phyloP scores from a whole-genome alignment of 2,797 vertebrate genomes.

The Sphaeramia orbicularis region DNA sequence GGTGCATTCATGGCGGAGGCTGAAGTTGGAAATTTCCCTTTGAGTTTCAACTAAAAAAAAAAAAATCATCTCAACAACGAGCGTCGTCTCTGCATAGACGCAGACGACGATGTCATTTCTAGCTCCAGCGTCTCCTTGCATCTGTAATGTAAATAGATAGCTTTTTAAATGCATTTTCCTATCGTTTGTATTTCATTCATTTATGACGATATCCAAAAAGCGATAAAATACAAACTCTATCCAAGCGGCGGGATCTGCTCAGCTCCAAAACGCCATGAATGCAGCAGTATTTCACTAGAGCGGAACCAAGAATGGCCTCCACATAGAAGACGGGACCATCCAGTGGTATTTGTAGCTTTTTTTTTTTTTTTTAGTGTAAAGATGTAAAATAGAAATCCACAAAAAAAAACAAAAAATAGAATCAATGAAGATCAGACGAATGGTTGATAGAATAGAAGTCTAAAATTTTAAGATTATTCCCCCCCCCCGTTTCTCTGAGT shows the following conservation, averaged over 20 bases:
- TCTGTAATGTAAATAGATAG: neutral
- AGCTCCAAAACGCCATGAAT: conserved; percentile 65
- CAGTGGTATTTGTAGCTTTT: conserved; percentile 8
- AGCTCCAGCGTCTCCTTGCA: neutral
- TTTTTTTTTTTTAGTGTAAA: neutral
- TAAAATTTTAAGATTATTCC: conserved; percentile 7
- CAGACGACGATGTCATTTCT: conserved; percentile 9
- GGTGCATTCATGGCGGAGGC: conserved; percentile 66
- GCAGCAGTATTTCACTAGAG: conserved; percentile 58
- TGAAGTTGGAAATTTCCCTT: conserved; percentile 37
- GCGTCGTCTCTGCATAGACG: neutral
- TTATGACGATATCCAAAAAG: conserved; percentile 16
- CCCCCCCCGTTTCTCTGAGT: conserved; percentile 22
- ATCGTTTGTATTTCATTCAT: conserved; percentile 26
- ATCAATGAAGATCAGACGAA: neutral
- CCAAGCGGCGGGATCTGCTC: conserved; percentile 53
- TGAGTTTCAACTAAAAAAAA: conserved; percentile 20
- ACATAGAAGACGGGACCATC: conserved; percentile 15
- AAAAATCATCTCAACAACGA: too few relatives aligned
- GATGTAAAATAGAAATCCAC: conserved; percentile 11
- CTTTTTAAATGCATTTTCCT: conserved; percentile 14
- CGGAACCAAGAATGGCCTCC: conserved; percentile 16
- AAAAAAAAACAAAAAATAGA: neutral
- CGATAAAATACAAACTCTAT: neutral
- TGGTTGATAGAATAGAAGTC: conserved; percentile 8